A percentile compares a stretch with the other conserved stretches of the same genome.
phyloP scores from a whole-genome alignment of 2,888 invertebrate genomes.

The Schrankia costaestrigalis region DNA sequence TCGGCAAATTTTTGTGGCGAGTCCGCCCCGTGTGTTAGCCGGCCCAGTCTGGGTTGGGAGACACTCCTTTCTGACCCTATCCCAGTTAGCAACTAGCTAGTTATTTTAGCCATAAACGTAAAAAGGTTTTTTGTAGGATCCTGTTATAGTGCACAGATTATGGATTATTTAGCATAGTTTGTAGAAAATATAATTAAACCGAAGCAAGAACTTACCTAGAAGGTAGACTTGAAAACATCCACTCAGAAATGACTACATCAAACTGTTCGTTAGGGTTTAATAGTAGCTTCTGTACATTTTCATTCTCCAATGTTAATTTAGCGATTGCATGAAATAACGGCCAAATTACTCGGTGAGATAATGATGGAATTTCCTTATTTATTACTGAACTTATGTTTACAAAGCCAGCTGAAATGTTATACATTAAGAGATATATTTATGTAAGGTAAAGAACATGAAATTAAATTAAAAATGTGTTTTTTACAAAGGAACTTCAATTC shows the following conservation, averaged over 20 bases:
- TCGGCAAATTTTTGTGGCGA: too few relatives aligned
- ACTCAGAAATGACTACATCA: slow-evolving; percentile 41
- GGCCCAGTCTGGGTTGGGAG: too few relatives aligned
- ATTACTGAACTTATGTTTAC: slow-evolving; percentile 1
- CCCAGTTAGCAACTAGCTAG: too few relatives aligned
- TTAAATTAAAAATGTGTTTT: background rate
- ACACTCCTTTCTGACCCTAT: too few relatives aligned
- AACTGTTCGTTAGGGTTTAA: slow-evolving; percentile 35
- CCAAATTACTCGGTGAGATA: too few relatives aligned
- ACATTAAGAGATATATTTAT: too few relatives aligned
- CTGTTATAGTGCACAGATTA: background rate
- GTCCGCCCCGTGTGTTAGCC: too few relatives aligned
- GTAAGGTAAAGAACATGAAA: too few relatives aligned
- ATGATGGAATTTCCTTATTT: slow-evolving; percentile 13
- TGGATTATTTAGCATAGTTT: background rate
- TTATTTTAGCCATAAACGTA: too few relatives aligned
- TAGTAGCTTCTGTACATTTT: slow-evolving; percentile 34
- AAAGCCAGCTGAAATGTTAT: background rate
- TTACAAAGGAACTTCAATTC: too few relatives aligned
- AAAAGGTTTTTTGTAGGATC: background rate
- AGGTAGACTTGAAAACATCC: slow-evolving; percentile 31
- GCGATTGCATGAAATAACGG: slow-evolving; percentile 17
- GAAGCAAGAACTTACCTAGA: slow-evolving; percentile 24
- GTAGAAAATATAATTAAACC: background rate
- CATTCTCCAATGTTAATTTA: slow-evolving; percentile 25